Conservation (phyloP, 2,797 vertebrate species). For the Tragopan temminckii region DNA sequence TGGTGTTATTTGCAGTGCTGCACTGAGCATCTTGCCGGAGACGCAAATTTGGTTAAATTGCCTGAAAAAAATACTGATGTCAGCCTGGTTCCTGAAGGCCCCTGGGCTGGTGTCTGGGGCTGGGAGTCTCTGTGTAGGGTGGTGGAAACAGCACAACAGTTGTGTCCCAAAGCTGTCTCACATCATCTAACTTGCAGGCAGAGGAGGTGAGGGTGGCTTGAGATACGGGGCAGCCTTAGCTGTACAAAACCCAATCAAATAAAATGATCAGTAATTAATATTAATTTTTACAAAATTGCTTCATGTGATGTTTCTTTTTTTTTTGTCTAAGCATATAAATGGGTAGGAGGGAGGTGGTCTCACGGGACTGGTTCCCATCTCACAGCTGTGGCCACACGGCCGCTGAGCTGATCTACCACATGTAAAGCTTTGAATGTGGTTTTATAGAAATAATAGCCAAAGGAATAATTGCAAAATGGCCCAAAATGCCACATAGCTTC, state of each 20-base stretch:
- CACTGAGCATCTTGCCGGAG: background rate
- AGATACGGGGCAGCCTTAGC: background rate
- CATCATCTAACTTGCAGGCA: background rate
- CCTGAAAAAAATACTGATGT: background rate
- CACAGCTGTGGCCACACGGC: background rate
- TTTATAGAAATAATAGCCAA: background rate
- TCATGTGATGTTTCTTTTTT: background rate
- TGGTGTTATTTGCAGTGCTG: constrained; percentile 34
- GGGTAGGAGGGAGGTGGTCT: background rate
- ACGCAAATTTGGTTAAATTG: constrained; percentile 29
- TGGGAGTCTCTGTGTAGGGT: background rate
- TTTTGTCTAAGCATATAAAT: background rate
- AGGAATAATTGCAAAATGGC: background rate
- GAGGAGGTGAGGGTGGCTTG: background rate
- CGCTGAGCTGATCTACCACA: accelerated
- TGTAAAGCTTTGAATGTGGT: background rate
- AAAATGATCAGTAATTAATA: background rate
- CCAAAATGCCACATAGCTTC: background rate
- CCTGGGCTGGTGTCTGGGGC: background rate
- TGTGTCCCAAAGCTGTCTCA: background rate
- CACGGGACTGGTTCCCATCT: background rate
- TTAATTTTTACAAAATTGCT: background rate
- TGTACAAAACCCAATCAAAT: background rate
- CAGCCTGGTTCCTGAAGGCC: background rate
- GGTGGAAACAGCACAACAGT: background rate